Conservation (phyloP, 2,113 vertebrate species). For the Macrotus californicus region DNA sequence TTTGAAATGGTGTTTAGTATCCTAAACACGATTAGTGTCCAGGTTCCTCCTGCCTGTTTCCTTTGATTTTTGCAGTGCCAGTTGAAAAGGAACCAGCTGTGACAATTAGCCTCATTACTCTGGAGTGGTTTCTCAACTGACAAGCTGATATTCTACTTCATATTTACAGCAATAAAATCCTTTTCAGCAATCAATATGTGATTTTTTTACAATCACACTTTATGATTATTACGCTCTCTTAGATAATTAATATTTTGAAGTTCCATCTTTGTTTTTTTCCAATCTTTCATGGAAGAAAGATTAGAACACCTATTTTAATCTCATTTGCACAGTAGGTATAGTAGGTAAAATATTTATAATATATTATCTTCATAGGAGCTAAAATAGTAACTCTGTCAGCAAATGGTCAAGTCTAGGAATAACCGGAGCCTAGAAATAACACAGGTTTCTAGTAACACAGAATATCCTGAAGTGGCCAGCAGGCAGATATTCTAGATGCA, state of each 20-base stretch:
- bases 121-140: not conserved
- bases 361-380: not conserved
- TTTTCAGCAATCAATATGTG: not conserved
- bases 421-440: not conserved
- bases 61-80: not conserved
- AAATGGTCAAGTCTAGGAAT: not conserved
- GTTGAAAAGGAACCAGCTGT: not conserved
- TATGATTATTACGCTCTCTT: slow-evolving; percentile 8
- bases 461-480: not conserved
- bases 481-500: not conserved
- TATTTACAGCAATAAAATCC: not conserved
- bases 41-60: not conserved
- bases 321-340: not conserved
- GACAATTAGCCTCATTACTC: not conserved
- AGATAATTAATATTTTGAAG: slow-evolving; percentile 38
- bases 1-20: not conserved
- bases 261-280: not conserved
- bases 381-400: not conserved
- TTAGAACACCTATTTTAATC: not conserved
- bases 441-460: not conserved
- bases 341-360: not conserved
- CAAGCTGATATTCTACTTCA: not conserved
- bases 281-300: not conserved
- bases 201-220: not conserved
- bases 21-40: not conserved